Evolutionary conservation across 2,797 vertebrate species (phyloP).

Genomic region (Clarias fuscus): DNA sequence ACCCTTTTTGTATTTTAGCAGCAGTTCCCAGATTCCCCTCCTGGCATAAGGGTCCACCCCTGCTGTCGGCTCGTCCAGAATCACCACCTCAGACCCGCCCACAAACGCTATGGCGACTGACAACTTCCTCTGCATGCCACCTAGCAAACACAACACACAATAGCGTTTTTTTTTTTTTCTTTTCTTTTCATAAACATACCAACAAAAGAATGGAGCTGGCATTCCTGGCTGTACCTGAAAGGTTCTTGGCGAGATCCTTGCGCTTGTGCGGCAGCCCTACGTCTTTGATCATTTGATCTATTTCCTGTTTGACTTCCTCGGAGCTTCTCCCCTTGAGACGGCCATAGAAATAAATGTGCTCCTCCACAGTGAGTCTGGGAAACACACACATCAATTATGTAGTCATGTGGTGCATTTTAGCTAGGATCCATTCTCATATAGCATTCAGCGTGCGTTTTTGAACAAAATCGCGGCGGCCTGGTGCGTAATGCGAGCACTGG

Average conservation of each 20-base stretch:
- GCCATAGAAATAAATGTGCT: conserved; percentile 97
- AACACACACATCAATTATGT: conserved; percentile 18
- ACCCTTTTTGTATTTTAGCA: conserved; percentile 96
- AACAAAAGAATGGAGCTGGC: background rate
- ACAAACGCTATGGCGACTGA: conserved; percentile 97
- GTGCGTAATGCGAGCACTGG: conserved; percentile 11
- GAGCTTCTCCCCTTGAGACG: conserved; percentile 85
- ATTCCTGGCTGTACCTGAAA: conserved; percentile 81
- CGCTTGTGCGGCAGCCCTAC: conserved; percentile 92
- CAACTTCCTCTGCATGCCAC: conserved; percentile 97
- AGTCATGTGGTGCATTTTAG: conserved; percentile 25
- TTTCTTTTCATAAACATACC: background rate
- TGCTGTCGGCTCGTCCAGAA: conserved; percentile 96
- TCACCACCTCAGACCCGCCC: conserved; percentile 92
- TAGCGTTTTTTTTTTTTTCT: background rate
- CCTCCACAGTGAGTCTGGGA: conserved; percentile 92
- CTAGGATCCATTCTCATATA: conserved; percentile 29
- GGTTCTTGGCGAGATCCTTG: conserved; percentile 86
- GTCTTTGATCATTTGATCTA: conserved; percentile 91
- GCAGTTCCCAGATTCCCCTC: conserved; percentile 96
- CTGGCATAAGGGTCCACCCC: conserved; percentile 97
- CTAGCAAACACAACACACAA: conserved; percentile 62
- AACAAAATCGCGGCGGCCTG: conserved; percentile 14
- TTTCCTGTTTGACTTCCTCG: conserved; percentile 83
- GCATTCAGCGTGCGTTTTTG: conserved; percentile 18